Percentiles rank a stretch among this genome's conserved stretches.
Conservation (phyloP, 1,140 invertebrate genomes). For the Pogonomyrmex californicus region DNA sequence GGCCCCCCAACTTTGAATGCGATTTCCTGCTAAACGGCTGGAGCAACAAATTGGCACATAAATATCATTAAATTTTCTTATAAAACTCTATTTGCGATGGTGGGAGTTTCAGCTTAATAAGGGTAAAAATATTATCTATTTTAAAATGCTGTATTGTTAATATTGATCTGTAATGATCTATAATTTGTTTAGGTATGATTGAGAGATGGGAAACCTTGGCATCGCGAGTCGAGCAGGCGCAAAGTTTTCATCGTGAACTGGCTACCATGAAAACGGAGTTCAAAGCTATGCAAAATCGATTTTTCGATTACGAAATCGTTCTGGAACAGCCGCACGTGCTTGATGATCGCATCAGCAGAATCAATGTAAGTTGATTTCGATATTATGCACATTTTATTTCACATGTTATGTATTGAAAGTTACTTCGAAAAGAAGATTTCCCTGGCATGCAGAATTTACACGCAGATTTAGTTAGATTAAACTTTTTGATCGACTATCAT, state of each 20-base stretch:
- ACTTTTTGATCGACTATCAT: background rate
- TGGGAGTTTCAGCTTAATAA: no score
- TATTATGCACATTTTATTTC: constrained; percentile 43
- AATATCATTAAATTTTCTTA: no score
- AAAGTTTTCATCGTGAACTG: constrained; percentile 87
- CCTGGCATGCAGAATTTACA: background rate
- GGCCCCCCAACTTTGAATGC: no score
- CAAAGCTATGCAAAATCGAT: constrained; percentile 81
- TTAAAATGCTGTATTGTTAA: background rate
- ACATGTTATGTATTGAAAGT: background rate
- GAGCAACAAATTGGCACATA: no score
- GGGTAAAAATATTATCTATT: background rate
- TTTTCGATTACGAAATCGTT: constrained; percentile 82
- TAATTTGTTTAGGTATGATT: constrained; percentile 86
- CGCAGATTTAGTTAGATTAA: background rate
- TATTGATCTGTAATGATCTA: background rate
- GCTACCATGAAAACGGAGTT: constrained; percentile 83
- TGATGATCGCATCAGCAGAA: constrained; percentile 86
- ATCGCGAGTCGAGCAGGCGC: constrained; percentile 86
- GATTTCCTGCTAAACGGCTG: no score
- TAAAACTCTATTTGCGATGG: no score
- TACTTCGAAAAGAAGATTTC: background rate
- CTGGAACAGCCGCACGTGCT: constrained; percentile 85
- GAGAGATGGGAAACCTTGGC: constrained; percentile 88
- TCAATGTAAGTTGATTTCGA: constrained; percentile 85